phyloP scores from a whole-genome alignment of 2,888 invertebrate species.

The Nomada fabriciana region DNA sequence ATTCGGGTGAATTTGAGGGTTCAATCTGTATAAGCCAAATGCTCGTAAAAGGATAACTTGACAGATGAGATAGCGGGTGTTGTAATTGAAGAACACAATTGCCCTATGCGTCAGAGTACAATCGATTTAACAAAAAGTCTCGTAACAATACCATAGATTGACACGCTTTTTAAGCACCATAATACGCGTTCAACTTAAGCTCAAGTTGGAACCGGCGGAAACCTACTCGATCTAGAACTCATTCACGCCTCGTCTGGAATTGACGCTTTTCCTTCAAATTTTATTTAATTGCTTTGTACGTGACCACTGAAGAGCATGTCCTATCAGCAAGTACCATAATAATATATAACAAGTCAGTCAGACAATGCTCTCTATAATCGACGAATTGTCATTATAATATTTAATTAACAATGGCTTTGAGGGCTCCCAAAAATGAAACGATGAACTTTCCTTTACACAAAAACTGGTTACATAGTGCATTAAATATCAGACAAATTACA shows the following conservation, averaged over 20 bases:
- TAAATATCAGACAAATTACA: too few species aligned
- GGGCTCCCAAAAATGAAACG: too few species aligned
- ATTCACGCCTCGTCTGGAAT: constrained; percentile 14
- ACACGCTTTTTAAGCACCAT: constrained; percentile 12
- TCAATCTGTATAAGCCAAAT: neutral
- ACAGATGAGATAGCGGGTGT: neutral
- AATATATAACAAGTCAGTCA: too few species aligned
- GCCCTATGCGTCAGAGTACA: neutral
- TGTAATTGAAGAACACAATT: constrained; percentile 13
- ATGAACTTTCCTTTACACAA: too few species aligned
- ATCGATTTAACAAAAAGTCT: constrained; percentile 29
- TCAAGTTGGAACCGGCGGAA: constrained; percentile 18
- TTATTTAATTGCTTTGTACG: neutral
- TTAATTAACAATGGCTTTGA: too few species aligned
- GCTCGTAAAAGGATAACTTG: neutral
- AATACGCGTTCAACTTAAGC: constrained; percentile 2
- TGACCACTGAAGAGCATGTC: too few species aligned
- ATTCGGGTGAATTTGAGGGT: neutral
- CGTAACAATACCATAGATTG: constrained; percentile 16
- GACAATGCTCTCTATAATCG: too few species aligned
- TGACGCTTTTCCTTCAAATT: neutral
- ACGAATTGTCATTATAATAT: too few species aligned
- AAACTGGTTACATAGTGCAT: too few species aligned
- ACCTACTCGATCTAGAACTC: constrained; percentile 48
- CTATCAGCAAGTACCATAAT: neutral